Evolutionary conservation across 2,888 invertebrate species (phyloP).

Genomic region (Drosophila hamatofila): DNA sequence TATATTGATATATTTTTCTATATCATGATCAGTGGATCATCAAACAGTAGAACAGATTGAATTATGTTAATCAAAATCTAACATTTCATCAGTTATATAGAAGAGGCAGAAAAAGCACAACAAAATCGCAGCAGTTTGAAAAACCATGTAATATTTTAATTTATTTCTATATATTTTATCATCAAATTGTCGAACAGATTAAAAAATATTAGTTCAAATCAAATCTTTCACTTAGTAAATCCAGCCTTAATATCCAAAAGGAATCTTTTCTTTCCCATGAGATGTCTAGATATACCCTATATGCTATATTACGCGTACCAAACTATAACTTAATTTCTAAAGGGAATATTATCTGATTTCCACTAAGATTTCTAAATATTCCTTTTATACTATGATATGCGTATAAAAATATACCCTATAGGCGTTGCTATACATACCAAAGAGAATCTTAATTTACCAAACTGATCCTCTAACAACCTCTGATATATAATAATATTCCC

Average conservation of each 20-base stretch:
- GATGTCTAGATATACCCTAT: background rate
- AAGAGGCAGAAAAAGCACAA: no score
- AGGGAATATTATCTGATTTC: background rate
- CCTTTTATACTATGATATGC: no score
- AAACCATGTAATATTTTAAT: no score
- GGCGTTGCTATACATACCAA: background rate
- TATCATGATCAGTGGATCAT: no score
- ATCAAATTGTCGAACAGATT: background rate
- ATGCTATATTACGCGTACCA: background rate
- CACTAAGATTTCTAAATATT: background rate
- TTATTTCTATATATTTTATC: background rate
- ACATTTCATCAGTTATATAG: no score
- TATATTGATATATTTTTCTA: no score
- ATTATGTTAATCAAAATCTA: background rate
- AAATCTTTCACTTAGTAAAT: no score
- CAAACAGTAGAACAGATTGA: background rate
- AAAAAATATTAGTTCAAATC: background rate
- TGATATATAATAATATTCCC: background rate
- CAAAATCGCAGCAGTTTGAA: no score
- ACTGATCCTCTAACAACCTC: background rate
- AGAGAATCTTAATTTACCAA: no score
- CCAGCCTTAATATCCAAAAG: no score
- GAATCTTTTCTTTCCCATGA: no score
- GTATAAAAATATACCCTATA: no score
- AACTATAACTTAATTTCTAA: background rate